phyloP scores from a whole-genome alignment of 2,888 invertebrate species.

The Atherix ibis region DNA sequence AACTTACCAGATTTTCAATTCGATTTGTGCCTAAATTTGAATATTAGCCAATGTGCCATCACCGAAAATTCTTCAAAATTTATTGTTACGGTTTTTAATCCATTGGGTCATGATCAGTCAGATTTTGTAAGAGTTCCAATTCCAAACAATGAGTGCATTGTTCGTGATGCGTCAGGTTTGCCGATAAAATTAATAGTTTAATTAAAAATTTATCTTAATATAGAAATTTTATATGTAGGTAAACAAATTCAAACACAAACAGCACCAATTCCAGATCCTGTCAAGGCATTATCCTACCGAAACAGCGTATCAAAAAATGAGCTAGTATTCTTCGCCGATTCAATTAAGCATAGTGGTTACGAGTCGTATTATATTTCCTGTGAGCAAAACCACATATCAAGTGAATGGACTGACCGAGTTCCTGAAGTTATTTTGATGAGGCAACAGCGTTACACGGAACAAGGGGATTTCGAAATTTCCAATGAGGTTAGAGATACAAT shows the following conservation, averaged over 20 bases:
- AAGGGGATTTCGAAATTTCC: neutral
- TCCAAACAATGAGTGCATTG: conserved; percentile 33
- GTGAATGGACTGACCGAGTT: no score
- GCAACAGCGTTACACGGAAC: conserved; percentile 7
- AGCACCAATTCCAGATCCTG: conserved; percentile 41
- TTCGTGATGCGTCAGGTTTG: no score
- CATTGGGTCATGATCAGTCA: conserved; percentile 45
- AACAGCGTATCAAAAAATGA: conserved; percentile 46
- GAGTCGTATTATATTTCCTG: conserved; percentile 36
- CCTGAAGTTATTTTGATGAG: no score
- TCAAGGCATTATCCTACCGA: conserved; percentile 44
- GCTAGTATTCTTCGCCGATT: conserved; percentile 48
- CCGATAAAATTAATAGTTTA: no score
- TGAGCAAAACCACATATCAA: neutral
- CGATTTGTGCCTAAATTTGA: conserved; percentile 42
- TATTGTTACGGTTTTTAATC: conserved; percentile 67
- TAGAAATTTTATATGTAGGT: no score
- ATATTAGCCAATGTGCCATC: conserved; percentile 54
- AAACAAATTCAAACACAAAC: conserved; percentile 35
- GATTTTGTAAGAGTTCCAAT: conserved; percentile 51
- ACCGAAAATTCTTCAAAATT: conserved; percentile 46
- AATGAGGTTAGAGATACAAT: neutral
- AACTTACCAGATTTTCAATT: conserved; percentile 16
- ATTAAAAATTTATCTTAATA: no score
- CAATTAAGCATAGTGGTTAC: conserved; percentile 46